Evolutionary conservation across 2,113 vertebrate species (phyloP), one percentile per base, ranked within the genome.

Genomic region (Pterocles gutturalis): DNA sequence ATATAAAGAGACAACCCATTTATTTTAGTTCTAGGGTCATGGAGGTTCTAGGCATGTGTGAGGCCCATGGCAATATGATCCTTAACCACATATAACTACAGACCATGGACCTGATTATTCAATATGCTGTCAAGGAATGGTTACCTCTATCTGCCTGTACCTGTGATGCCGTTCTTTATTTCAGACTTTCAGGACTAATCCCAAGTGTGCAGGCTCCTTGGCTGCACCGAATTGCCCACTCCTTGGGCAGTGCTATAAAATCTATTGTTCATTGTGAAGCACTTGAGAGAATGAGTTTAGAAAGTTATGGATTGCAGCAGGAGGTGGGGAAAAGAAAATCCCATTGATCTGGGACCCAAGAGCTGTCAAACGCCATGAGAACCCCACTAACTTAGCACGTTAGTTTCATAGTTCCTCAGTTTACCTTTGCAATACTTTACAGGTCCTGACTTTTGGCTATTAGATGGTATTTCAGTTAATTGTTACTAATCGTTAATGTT

Each of bases 141-240:
- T 60, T 60, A 46, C 25, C 17, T 20, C 18, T 58, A 2, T 36
- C 41, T 28, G 18, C 29, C 33, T 36, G 25, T 60, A 17, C 14
- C 41, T 60, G 33, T 60, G 43, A 22, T 2, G 11, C 6, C 4
- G 6, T 48, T 14, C 15, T 60, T 60, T 76, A 48, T 22, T 48
- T 15, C 18, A 76, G 55, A 36, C 5, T 60, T 25, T 76, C 18
- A 9, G 55, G 43, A 34, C 33, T 34, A 29, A 57, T 19, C 31
- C 31, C 2, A 1, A 34, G 41, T 21, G 18, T 46, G 33, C 55
- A 76, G 34, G n/a, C 28, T 28, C 5, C 1, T 34, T 1, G 3
- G 24, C 33, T 48, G 25, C 55, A 61, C 26, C 3, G 48, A 46
- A 48, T 22, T 60, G 24, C 43, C 15, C 14, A 22, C 25, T 48